Evolutionary conservation across 2,797 vertebrate species (phyloP).

Genomic region (Labroides dimidiatus): DNA sequence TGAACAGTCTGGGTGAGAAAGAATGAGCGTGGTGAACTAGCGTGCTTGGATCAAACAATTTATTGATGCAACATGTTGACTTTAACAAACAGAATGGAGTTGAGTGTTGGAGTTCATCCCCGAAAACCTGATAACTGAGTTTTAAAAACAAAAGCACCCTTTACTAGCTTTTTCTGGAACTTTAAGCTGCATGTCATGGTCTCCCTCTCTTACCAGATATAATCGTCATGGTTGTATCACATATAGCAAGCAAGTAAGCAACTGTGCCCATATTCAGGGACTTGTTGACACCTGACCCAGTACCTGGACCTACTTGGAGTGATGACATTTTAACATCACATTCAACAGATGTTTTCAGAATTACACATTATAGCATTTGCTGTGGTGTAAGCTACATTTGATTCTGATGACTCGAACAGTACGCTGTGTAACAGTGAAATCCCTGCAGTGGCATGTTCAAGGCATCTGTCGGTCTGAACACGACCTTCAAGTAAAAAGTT

Average conservation of each 20-base stretch:
- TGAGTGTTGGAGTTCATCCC: background rate
- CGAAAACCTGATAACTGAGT: background rate
- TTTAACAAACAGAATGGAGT: background rate
- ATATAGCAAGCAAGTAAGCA: background rate
- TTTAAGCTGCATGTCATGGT: background rate
- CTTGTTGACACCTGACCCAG: background rate
- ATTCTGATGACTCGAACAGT: background rate
- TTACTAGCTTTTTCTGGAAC: background rate
- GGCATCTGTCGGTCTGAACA: constrained; percentile 9
- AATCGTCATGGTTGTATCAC: background rate
- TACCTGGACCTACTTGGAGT: background rate
- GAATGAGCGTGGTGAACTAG: background rate
- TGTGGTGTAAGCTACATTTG: background rate
- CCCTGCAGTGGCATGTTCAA: background rate
- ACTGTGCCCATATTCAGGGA: background rate
- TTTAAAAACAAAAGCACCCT: background rate
- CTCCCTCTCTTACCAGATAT: background rate
- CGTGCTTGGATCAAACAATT: constrained; percentile 3
- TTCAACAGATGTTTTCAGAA: background rate
- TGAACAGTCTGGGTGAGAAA: too few relatives aligned
- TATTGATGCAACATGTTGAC: constrained; percentile 11
- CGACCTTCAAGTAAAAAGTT: background rate
- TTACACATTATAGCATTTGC: background rate
- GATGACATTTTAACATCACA: background rate
- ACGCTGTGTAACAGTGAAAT: background rate